These are phyloP conservation scores for Lasius fuliginosus DNA, from an alignment of 2,888 invertebrate species.

Conservation along the genomic window DNA sequence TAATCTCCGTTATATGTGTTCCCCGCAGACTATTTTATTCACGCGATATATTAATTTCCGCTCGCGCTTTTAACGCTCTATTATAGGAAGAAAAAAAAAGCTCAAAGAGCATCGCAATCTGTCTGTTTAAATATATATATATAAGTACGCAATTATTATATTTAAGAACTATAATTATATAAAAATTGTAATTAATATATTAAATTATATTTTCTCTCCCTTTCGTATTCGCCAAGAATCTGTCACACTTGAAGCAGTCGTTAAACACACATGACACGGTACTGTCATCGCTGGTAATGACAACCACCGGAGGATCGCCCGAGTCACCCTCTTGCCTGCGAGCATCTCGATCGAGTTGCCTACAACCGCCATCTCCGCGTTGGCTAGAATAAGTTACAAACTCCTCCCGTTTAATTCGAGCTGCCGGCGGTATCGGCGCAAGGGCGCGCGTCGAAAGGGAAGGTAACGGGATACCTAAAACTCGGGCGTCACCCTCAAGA, in stretches of 20 bases:
- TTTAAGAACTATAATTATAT: neutral
- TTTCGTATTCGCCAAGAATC: neutral
- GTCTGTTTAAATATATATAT: neutral
- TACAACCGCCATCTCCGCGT: neutral
- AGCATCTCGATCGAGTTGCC: constrained; percentile 32
- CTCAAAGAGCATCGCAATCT: neutral
- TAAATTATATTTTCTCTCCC: neutral
- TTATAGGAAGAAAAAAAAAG: neutral
- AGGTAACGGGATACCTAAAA: constrained; percentile 68
- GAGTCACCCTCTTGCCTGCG: constrained; percentile 6
- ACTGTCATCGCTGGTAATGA: constrained; percentile 23
- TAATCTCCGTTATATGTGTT: constrained; percentile 8
- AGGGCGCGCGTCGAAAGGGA: constrained; percentile 52
- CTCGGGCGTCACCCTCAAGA: constrained; percentile 52
- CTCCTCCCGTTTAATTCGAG: constrained; percentile 61
- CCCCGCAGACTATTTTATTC: constrained; percentile 10
- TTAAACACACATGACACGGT: constrained; percentile 17
- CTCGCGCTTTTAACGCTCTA: neutral
- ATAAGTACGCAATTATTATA: neutral
- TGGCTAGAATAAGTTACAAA: constrained; percentile 39
- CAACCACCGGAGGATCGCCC: neutral
- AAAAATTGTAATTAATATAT: constrained; percentile 15
- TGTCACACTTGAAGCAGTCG: neutral
- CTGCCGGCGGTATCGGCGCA: constrained; percentile 13
- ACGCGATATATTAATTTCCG: constrained; percentile 25